Conservation (phyloP, 2,113 vertebrate species). For the Astur gentilis region DNA sequence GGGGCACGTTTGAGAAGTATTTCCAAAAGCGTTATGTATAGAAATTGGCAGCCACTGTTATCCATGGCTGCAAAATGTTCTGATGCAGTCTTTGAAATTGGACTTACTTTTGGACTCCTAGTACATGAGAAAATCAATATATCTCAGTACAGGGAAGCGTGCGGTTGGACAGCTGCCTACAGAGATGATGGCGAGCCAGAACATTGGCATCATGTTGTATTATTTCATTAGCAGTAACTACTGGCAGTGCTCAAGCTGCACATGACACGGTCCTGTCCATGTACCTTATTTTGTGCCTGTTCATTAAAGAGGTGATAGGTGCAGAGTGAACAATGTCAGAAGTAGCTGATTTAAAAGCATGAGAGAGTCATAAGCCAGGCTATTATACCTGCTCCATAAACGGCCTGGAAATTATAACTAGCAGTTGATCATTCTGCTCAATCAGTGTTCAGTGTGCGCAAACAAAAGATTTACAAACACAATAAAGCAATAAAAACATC, state of each 20-base stretch:
- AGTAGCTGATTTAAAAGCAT: constrained; percentile 5
- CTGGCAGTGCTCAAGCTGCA: background rate
- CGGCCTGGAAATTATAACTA: background rate
- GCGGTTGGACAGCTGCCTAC: background rate
- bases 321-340: background rate
- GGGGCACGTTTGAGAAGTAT: background rate
- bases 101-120: background rate
- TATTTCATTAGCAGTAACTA: constrained; percentile 36
- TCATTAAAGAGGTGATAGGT: constrained; percentile 26
- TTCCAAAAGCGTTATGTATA: background rate
- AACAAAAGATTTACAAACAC: constrained; percentile 53
- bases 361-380: background rate
- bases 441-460: constrained; percentile 11
- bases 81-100: background rate
- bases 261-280: background rate
- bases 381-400: constrained; percentile 27
- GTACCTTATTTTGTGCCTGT: background rate
- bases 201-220: background rate
- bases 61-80: background rate
- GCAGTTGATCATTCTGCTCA: background rate
- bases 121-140: background rate
- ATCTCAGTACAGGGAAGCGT: background rate
- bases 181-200: background rate
- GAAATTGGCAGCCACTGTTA: background rate
- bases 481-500: constrained; percentile 51